Evolutionary conservation across 2,113 vertebrate genomes (phyloP).

Genomic region (Scalopus aquaticus): DNA sequence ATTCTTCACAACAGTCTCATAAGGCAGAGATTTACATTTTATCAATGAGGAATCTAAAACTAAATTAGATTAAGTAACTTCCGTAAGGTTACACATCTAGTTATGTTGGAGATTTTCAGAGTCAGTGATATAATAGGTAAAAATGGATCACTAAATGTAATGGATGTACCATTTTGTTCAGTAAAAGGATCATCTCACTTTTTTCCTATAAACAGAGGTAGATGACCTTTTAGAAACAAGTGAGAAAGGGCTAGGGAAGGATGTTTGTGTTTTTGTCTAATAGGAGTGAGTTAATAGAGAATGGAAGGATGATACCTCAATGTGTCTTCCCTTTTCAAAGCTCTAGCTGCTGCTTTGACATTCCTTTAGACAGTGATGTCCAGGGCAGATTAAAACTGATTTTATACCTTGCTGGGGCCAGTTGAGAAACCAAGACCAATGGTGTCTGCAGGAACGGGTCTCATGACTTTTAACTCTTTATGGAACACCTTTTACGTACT

Average conservation of each 20-base stretch:
- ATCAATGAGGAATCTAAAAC: constrained; percentile 21
- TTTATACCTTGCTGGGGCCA: neutral
- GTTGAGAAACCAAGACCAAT: neutral
- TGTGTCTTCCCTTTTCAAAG: neutral
- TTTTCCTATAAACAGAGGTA: constrained; percentile 6
- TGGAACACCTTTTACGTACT: neutral
- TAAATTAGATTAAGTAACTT: constrained; percentile 52
- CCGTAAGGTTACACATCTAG: neutral
- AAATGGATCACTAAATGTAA: constrained; percentile 10
- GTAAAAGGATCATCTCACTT: neutral
- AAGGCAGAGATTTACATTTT: constrained; percentile 54
- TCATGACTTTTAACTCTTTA: neutral
- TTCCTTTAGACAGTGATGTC: neutral
- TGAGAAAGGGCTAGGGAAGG: neutral
- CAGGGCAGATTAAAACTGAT: neutral
- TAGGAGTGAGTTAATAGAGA: neutral
- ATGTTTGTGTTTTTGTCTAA: neutral
- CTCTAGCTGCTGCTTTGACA: neutral
- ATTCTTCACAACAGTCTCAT: neutral
- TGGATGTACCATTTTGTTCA: neutral
- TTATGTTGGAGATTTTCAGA: neutral
- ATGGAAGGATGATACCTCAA: neutral
- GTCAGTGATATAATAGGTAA: constrained; percentile 15
- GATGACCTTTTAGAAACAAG: neutral
- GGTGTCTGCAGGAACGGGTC: neutral